phyloP scores from a whole-genome alignment of 2,888 invertebrate species.

The Podabrus alpinus region DNA sequence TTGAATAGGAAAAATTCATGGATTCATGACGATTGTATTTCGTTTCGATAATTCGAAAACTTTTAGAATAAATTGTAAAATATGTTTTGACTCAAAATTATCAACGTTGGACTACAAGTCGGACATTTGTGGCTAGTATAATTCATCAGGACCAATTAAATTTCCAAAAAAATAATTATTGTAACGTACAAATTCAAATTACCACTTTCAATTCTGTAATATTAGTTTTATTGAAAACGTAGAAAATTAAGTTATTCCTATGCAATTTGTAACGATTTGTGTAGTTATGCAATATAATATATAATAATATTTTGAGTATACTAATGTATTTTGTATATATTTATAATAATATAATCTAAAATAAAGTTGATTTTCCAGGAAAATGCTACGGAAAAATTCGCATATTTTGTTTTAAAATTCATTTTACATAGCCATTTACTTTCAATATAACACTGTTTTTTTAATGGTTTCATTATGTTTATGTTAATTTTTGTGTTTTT shows the following conservation, averaged over 20 bases:
- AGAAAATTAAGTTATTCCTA: not conserved
- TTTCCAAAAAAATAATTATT: not conserved
- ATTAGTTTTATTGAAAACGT: no score
- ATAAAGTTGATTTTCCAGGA: not conserved
- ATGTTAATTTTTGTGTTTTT: not conserved
- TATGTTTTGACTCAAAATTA: no score
- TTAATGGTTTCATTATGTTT: not conserved
- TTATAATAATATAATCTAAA: not conserved
- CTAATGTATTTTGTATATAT: not conserved
- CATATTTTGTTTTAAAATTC: not conserved
- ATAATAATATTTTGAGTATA: no score
- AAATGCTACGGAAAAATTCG: not conserved
- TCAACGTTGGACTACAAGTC: not conserved
- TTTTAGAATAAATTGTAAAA: no score
- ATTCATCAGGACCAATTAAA: not conserved
- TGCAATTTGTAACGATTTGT: not conserved
- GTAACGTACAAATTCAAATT: not conserved
- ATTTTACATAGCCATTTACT: not conserved
- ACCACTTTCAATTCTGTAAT: not conserved
- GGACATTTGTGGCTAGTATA: not conserved
- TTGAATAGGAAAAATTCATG: no score
- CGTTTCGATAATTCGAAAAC: no score
- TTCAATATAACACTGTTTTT: not conserved
- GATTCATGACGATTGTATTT: no score
- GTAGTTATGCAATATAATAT: no score